A percentile compares a stretch with the other conserved stretches of the same genome.
phyloP scores from a whole-genome alignment of 1,140 invertebrate species.

The Drosophila truncata region DNA sequence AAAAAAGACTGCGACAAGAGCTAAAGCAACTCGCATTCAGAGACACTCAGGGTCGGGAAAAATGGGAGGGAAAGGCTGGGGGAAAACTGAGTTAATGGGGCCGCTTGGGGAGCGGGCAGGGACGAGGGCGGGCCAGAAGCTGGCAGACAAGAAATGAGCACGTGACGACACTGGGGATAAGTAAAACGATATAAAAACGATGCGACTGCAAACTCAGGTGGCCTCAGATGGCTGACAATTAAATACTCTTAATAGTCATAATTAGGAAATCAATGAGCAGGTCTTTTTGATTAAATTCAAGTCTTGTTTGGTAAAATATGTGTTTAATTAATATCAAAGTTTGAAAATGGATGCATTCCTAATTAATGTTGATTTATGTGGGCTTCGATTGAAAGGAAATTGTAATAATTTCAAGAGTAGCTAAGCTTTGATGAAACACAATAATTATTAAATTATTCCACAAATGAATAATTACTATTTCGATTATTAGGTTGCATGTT shows the following conservation, averaged over 20 bases:
- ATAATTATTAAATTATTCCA: background rate
- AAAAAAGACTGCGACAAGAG: constrained; percentile 71
- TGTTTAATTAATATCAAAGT: background rate
- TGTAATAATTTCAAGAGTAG: background rate
- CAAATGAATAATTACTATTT: constrained; percentile 1
- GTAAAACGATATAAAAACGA: constrained; percentile 56
- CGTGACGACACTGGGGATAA: constrained; percentile 68
- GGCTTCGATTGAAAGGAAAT: background rate
- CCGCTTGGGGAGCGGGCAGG: constrained; percentile 24
- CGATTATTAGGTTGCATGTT: background rate
- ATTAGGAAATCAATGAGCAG: constrained; percentile 2
- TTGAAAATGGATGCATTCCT: background rate
- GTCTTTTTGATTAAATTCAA: background rate
- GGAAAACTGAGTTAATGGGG: constrained; percentile 66
- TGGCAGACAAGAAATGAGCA: constrained; percentile 43
- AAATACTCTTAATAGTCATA: constrained; percentile 28
- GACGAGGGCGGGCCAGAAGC: background rate
- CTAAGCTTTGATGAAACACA: background rate
- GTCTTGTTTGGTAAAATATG: background rate
- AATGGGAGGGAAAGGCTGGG: constrained; percentile 18
- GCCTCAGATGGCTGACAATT: constrained; percentile 25
- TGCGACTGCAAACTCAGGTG: constrained; percentile 9
- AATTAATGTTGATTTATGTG: background rate
- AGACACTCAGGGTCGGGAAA: constrained; percentile 13
- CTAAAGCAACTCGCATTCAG: constrained; percentile 37